Percentiles rank a stretch among this genome's conserved stretches.
These are phyloP conservation scores for Stenotaenia linearis DNA, from an alignment of 2,888 invertebrate genomes.

Conservation along the genomic window DNA sequence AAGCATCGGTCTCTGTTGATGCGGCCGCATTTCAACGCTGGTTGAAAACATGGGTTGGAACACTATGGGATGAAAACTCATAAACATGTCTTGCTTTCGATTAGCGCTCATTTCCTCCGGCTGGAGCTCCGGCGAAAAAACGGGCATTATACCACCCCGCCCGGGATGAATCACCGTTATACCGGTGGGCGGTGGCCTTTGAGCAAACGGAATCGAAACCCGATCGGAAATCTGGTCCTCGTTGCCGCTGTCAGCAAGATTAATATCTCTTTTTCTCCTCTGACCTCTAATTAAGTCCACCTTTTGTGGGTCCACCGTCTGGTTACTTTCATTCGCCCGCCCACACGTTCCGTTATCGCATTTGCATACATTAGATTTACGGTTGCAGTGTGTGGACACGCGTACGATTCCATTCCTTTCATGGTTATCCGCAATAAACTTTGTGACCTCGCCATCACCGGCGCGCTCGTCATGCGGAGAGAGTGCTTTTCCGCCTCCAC, in stretches of 20 bases:
- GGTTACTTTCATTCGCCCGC: background rate
- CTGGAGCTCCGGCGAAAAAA: background rate
- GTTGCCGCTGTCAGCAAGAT: background rate
- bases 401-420: background rate
- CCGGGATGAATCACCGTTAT: background rate
- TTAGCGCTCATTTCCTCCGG: background rate
- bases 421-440: background rate
- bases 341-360: background rate
- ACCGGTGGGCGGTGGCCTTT: background rate
- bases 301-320: background rate
- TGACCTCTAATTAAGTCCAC: background rate
- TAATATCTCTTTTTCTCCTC: background rate
- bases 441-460: background rate
- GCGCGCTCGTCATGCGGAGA: background rate
- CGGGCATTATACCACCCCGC: background rate
- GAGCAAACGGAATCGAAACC: background rate
- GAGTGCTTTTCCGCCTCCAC: background rate
- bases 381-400: background rate
- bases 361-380: background rate
- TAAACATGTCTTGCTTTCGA: background rate
- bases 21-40: background rate
- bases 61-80: background rate
- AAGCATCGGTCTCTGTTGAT: background rate
- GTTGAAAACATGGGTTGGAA: background rate
- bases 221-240: background rate